A percentile compares a stretch with the other conserved stretches of the same genome.
Evolutionary conservation across 2,888 invertebrate species (phyloP).

Genomic region (Graphium colonna): DNA sequence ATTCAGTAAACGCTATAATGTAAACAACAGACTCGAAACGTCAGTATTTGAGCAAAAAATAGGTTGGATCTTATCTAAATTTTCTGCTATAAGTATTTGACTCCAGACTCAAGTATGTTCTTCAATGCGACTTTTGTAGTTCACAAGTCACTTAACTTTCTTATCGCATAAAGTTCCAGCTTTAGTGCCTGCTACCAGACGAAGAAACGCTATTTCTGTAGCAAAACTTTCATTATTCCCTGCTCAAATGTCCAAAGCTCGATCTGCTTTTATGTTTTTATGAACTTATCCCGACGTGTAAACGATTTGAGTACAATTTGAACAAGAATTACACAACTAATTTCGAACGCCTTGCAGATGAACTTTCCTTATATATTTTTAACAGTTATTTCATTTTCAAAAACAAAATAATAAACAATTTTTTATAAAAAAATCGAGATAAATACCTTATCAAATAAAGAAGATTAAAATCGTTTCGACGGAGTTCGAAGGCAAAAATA

Average conservation of each 20-base stretch:
- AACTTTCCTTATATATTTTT: too few relatives aligned
- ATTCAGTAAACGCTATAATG: too few relatives aligned
- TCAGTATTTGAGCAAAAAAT: too few relatives aligned
- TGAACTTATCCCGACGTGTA: neutral
- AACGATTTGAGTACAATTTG: neutral
- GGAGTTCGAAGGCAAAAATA: too few relatives aligned
- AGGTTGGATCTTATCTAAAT: neutral
- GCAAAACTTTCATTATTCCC: slow-evolving; percentile 19
- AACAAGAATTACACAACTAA: too few relatives aligned
- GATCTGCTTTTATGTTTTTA: slow-evolving; percentile 8
- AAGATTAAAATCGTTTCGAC: too few relatives aligned
- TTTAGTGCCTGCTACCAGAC: slow-evolving; percentile 12
- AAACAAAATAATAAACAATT: neutral
- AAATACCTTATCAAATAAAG: too few relatives aligned
- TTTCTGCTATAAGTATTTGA: slow-evolving; percentile 10
- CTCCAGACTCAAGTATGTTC: slow-evolving; percentile 13
- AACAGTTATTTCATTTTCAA: neutral
- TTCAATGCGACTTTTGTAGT: slow-evolving; percentile 16
- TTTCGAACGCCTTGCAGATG: too few relatives aligned
- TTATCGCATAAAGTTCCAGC: slow-evolving; percentile 17
- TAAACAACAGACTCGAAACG: too few relatives aligned
- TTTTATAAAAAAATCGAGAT: neutral
- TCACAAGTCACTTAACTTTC: slow-evolving; percentile 18
- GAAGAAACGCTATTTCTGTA: too few relatives aligned
- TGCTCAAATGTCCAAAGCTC: slow-evolving; percentile 8